phyloP scores from a whole-genome alignment of 1,140 invertebrate species.

The Lasaia peninsularis region DNA sequence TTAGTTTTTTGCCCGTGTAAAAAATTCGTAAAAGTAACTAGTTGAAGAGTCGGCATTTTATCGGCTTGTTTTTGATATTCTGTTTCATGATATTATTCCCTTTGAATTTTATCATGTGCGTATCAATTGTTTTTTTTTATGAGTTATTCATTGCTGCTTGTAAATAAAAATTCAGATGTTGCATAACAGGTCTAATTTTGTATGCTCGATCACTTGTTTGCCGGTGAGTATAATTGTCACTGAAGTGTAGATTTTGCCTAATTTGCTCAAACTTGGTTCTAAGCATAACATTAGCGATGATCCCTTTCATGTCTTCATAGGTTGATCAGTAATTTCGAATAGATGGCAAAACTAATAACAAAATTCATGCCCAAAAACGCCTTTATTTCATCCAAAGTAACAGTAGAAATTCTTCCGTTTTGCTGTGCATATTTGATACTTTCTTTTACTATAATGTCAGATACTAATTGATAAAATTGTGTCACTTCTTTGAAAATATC shows the following conservation, averaged over 20 bases:
- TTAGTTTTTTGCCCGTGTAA: too few species aligned
- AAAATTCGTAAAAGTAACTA: conserved; percentile 37
- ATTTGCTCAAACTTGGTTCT: conserved; percentile 30
- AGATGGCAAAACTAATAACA: conserved; percentile 28
- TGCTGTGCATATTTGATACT: conserved; percentile 15
- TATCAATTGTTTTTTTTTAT: conserved; percentile 30
- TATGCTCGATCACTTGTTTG: conserved; percentile 28
- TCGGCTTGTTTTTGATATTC: conserved; percentile 39
- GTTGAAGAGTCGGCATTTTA: conserved; percentile 36
- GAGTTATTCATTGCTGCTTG: conserved; percentile 33
- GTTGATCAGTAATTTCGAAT: conserved; percentile 31
- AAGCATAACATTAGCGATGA: conserved; percentile 30
- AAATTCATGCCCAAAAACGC: conserved; percentile 32
- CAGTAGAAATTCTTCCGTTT: conserved; percentile 3
- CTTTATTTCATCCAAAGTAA: conserved; percentile 26
- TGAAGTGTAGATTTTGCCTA: conserved; percentile 24
- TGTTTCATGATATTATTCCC: conserved; percentile 34
- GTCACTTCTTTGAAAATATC: conserved; percentile 14
- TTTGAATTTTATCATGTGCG: conserved; percentile 35
- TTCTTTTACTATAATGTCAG: conserved; percentile 20
- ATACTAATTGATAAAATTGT: conserved; percentile 12
- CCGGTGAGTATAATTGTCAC: conserved; percentile 20
- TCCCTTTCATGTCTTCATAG: conserved; percentile 27
- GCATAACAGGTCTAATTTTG: conserved; percentile 36
- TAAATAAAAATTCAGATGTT: conserved; percentile 35